These are phyloP conservation scores for Xyrauchen texanus DNA, from an alignment of 2,113 vertebrate species.

Conservation along the genomic window DNA sequence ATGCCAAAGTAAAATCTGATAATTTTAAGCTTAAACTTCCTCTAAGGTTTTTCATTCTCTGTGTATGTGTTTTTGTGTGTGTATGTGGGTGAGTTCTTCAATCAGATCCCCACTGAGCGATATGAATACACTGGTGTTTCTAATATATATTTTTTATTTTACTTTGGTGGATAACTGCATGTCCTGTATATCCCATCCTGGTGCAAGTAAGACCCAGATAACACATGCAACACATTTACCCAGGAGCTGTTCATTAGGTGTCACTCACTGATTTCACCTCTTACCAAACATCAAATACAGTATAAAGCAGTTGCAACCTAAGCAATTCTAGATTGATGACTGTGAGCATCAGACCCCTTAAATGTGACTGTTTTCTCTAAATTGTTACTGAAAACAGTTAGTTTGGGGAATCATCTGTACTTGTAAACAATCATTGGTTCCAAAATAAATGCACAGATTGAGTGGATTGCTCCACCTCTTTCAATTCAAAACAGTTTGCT, in stretches of 20 bases:
- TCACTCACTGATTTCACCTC: slow-evolving; percentile 29
- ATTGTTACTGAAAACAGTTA: too few relatives aligned
- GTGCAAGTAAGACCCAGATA: slow-evolving; percentile 28
- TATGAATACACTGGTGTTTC: slow-evolving; percentile 30
- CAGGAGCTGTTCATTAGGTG: slow-evolving; percentile 34
- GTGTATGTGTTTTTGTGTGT: slow-evolving; percentile 29
- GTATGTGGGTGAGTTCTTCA: slow-evolving; percentile 51
- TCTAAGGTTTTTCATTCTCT: not conserved
- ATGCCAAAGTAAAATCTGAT: slow-evolving; percentile 37
- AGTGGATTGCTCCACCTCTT: too few relatives aligned
- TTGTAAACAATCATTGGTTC: too few relatives aligned
- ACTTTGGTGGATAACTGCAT: slow-evolving; percentile 3
- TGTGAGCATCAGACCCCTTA: too few relatives aligned
- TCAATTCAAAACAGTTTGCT: too few relatives aligned
- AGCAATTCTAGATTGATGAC: too few relatives aligned
- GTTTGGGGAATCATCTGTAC: too few relatives aligned
- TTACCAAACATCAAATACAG: slow-evolving; percentile 39
- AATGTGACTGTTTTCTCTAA: too few relatives aligned
- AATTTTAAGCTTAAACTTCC: slow-evolving; percentile 27
- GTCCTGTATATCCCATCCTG: not conserved
- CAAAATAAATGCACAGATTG: too few relatives aligned
- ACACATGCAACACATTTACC: slow-evolving; percentile 34
- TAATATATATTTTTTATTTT: not conserved
- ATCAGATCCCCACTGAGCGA: slow-evolving; percentile 33
- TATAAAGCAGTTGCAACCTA: slow-evolving; percentile 26